Percentiles rank a stretch among this genome's conserved stretches.
phyloP scores from a whole-genome alignment of 2,888 invertebrate genomes.

The Sphaeridia pumilis region DNA sequence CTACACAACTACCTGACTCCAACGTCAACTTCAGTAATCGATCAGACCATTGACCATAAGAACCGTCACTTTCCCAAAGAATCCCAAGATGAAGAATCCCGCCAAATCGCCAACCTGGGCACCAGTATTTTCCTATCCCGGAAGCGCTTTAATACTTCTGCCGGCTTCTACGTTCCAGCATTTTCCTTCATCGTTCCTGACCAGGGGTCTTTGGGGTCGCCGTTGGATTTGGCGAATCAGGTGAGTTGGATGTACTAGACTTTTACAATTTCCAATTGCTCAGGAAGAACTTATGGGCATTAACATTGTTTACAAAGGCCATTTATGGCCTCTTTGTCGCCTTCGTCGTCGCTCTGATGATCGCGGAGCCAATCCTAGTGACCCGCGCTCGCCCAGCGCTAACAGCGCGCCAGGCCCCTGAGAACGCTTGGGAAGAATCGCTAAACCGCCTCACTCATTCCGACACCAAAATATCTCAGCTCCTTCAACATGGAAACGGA shows the following conservation, averaged over 20 bases:
- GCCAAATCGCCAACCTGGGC: not conserved
- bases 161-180: constrained; percentile 26
- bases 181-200: constrained; percentile 26
- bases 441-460: not conserved
- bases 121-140: not conserved
- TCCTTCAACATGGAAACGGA: not conserved
- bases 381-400: not conserved
- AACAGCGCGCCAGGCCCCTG: not conserved
- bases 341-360: not conserved
- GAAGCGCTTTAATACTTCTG: constrained; percentile 26
- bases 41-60: no score
- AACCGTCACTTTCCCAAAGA: no score
- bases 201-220: constrained; percentile 24
- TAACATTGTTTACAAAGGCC: no score
- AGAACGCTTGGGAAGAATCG: not conserved
- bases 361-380: not conserved
- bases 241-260: constrained; percentile 14
- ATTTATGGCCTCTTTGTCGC: constrained; percentile 24
- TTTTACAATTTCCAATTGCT: not conserved
- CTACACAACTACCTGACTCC: no score
- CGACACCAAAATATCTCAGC: not conserved
- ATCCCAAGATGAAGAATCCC: not conserved
- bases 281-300: no score
- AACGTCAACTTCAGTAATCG: no score
- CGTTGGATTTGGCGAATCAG: constrained; percentile 31